These are phyloP conservation scores for Serilophus lunatus DNA, from an alignment of 2,113 vertebrate species.

Conservation along the genomic window DNA sequence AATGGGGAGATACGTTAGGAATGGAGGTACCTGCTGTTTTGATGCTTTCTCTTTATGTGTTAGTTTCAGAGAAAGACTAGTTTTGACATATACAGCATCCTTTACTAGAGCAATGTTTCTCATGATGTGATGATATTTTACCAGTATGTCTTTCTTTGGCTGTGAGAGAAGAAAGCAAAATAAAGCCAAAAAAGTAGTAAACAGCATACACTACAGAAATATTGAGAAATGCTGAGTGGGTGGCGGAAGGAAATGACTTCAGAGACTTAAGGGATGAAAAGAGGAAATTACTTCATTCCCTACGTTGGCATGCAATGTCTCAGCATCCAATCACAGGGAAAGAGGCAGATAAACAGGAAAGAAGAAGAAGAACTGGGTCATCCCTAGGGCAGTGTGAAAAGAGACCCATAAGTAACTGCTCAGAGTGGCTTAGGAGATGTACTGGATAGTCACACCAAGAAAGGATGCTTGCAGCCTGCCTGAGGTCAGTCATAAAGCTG, in stretches of 20 bases:
- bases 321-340: constrained; percentile 47
- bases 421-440: background rate
- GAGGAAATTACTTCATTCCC: constrained; percentile 58
- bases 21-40: background rate
- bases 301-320: background rate
- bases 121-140: background rate
- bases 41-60: background rate
- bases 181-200: background rate
- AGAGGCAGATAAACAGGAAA: constrained; percentile 53
- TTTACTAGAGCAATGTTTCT: background rate
- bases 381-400: background rate
- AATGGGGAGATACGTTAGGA: background rate
- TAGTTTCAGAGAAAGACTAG: background rate
- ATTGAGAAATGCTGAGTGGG: constrained; percentile 47
- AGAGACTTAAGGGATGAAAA: constrained; percentile 45
- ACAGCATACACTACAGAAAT: background rate
- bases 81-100: background rate
- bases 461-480: background rate
- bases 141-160: background rate
- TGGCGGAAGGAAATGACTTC: constrained; percentile 63
- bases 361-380: constrained; percentile 24
- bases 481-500: background rate
- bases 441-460: background rate
- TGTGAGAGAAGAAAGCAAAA: background rate
- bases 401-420: background rate